phyloP scores from a whole-genome alignment of 2,888 invertebrate genomes.

The Andrena flavipes region DNA sequence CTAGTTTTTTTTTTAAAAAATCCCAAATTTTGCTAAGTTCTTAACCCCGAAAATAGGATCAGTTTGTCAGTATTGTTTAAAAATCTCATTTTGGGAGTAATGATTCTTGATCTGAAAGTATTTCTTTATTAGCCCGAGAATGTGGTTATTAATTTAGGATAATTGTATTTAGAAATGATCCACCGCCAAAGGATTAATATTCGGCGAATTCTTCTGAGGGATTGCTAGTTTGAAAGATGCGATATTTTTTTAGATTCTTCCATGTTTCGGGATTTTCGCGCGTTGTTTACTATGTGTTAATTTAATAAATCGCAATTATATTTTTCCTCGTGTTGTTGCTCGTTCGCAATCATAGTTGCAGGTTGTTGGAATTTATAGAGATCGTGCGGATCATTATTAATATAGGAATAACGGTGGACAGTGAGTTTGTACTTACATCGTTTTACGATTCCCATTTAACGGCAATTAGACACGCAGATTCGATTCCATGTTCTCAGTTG shows the following conservation, averaged over 20 bases:
- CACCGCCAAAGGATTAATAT: neutral
- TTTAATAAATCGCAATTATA: slow-evolving; percentile 18
- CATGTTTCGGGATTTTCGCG: slow-evolving; percentile 20
- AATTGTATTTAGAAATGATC: neutral
- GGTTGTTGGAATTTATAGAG: slow-evolving; percentile 5
- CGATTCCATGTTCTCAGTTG: slow-evolving; percentile 32
- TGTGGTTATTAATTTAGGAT: neutral
- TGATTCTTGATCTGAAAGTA: neutral
- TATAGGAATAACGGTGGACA: neutral
- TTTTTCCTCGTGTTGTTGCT: slow-evolving; percentile 8
- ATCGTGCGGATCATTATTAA: neutral
- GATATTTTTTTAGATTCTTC: neutral
- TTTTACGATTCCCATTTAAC: slow-evolving; percentile 14
- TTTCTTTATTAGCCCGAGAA: neutral
- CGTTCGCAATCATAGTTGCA: slow-evolving; percentile 1
- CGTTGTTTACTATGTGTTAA: slow-evolving; percentile 15
- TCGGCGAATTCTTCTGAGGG: neutral
- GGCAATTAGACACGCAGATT: slow-evolving; percentile 19
- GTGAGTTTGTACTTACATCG: slow-evolving; percentile 33
- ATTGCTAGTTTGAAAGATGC: neutral
- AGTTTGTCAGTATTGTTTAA: too few relatives aligned
- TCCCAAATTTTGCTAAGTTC: too few relatives aligned
- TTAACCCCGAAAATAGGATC: too few relatives aligned
- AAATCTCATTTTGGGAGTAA: neutral
- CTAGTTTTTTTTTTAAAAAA: too few relatives aligned